A percentile compares a stretch with the other conserved stretches of the same genome.
Conservation (phyloP, 2,888 invertebrate genomes). For the Standfussiana lucernea region DNA sequence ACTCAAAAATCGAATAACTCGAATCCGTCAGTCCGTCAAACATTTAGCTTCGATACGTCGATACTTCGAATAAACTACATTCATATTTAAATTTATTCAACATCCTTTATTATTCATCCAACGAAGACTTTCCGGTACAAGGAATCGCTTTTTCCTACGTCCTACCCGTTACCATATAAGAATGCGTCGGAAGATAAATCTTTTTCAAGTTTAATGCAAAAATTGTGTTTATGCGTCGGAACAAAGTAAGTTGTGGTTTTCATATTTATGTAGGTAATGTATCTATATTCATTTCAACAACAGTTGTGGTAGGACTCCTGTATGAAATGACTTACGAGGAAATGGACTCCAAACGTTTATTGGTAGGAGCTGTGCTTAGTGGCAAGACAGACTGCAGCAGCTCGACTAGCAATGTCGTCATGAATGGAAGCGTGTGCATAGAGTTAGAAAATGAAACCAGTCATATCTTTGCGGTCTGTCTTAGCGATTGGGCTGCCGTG, state of each 20-base stretch:
- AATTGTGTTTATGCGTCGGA: constrained; percentile 75
- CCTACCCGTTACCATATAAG: constrained; percentile 71
- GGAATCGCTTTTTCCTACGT: constrained; percentile 76
- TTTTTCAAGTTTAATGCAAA: constrained; percentile 79
- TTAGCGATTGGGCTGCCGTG: background rate
- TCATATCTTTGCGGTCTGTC: background rate
- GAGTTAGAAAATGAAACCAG: background rate
- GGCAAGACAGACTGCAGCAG: background rate
- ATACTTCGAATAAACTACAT: constrained; percentile 67
- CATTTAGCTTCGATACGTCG: constrained; percentile 59
- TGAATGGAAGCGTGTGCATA: background rate
- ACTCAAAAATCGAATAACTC: constrained; percentile 30
- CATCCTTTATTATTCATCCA: constrained; percentile 72
- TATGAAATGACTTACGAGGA: constrained; percentile 13
- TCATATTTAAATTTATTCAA: constrained; percentile 76
- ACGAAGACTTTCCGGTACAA: constrained; percentile 74
- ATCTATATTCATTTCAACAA: constrained; percentile 23
- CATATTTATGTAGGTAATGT: constrained; percentile 32
- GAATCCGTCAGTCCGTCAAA: constrained; percentile 41
- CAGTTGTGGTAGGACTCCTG: constrained; percentile 7
- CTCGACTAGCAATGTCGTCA: background rate
- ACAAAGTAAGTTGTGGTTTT: constrained; percentile 48
- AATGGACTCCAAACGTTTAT: background rate
- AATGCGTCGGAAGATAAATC: constrained; percentile 76
- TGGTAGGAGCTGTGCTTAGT: background rate